Evolutionary conservation across 2,888 invertebrate species (phyloP), one percentile per base, ranked within the genome.

Genomic region (Archips crataeganus): DNA sequence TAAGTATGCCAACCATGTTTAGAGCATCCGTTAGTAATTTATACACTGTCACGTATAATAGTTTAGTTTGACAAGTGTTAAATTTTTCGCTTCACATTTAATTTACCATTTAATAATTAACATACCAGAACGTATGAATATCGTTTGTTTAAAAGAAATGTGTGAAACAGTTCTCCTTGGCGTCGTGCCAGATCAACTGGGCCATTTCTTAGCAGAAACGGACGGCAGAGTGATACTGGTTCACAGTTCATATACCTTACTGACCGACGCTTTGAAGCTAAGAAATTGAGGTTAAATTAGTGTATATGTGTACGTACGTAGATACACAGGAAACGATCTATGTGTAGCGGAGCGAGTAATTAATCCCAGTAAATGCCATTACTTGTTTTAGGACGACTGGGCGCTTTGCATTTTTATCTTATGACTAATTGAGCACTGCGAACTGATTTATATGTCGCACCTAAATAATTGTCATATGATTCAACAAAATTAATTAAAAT

Each of bases 181-280:
- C 90, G 64, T 11, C 9, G 2, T 77, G 91, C 94, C 94, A 94
- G 60, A 68, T 60, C 49, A 34, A 89, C 80, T 90, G 88, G 86
- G 92, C 87, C 90, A 90, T 92, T 91, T 93, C 90, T 88, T 83
- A 86, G 87, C 80, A 85, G 80, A 81, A 74, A 86, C 84, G 84
- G 82, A 86, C 84, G 85, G 82, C 80, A 85, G 85, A 89, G 88
- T 89, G 90, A 91, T 92, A 87, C 87, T 87, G 83, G 91, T 92
- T 91, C 91, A 90, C 90, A 90, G 90, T 90, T 92, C 92, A 87
- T 90, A 87, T 90, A 86, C 85, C 84, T 85, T 84, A 82, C 87
- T 88, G 90, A 88, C 88, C 87, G 85, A 87, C 86, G 87, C 91
- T 91, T 91, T 90, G 89, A 91, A 86, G 89, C 90, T 84, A 84